Conservation (phyloP, 53 echinoderm and acorn worm genomes). For the Patiria pectinifera region DNA sequence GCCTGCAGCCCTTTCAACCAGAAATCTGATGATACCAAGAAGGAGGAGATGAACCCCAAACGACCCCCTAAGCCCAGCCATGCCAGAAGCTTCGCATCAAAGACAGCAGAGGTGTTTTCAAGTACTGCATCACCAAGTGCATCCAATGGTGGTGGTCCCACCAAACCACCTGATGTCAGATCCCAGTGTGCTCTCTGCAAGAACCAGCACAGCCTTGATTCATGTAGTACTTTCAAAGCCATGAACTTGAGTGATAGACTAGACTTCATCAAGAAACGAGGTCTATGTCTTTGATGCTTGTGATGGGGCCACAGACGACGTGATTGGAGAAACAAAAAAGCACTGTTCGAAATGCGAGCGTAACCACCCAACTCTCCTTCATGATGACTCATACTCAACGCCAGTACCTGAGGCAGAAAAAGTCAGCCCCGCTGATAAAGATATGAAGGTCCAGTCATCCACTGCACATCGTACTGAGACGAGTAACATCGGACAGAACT, state of each 20-base stretch:
- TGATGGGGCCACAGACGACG: conserved; percentile 24
- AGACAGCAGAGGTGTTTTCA: conserved; percentile 1
- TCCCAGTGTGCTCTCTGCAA: conserved; percentile 23
- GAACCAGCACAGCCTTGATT: conserved; percentile 11
- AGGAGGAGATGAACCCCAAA: not conserved
- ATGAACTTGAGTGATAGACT: conserved; percentile 16
- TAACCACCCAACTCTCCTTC: conserved; percentile 29
- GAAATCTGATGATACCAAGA: too few species aligned
- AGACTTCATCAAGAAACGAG: conserved; percentile 43
- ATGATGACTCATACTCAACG: not conserved
- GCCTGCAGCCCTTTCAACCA: too few species aligned
- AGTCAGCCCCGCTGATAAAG: too few species aligned
- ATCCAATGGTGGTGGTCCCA: not conserved
- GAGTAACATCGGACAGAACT: too few species aligned
- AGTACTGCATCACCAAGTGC: not conserved
- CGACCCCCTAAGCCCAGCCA: not conserved
- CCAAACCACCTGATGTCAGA: not conserved
- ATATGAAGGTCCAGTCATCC: too few species aligned
- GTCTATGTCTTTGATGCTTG: not conserved
- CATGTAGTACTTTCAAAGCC: conserved; percentile 12
- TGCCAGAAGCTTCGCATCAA: conserved; percentile 19
- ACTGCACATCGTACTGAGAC: too few species aligned
- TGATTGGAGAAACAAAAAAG: conserved; percentile 8
- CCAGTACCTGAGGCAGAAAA: not conserved
- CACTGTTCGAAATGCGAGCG: conserved; percentile 8